Percentiles rank a stretch among this genome's conserved stretches.
phyloP scores from a whole-genome alignment of 2,113 vertebrate species.

The Grantiella picta region DNA sequence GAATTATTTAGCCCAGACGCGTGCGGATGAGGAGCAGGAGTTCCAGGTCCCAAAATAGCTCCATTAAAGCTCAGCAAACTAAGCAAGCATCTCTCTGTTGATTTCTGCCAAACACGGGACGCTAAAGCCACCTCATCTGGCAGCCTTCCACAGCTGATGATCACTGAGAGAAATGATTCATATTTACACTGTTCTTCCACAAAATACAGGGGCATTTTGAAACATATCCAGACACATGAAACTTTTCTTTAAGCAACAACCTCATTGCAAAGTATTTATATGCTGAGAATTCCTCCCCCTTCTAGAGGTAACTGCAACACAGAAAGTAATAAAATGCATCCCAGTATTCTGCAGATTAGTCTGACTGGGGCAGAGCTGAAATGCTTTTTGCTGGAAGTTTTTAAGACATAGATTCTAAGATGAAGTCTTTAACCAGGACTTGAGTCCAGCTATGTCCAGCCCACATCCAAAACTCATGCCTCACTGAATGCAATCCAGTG shows the following conservation, averaged over 20 bases:
- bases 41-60: constrained; percentile 3
- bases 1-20: not conserved
- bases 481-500: not conserved
- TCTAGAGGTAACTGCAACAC: not conserved
- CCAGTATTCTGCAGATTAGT: not conserved
- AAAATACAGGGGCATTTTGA: not conserved
- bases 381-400: not conserved
- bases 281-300: not conserved
- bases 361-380: not conserved
- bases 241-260: not conserved
- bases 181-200: not conserved
- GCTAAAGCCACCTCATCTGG: not conserved
- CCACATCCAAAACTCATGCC: not conserved
- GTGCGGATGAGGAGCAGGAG: not conserved
- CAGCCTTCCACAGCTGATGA: not conserved
- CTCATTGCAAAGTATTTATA: not conserved
- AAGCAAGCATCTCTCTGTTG: not conserved
- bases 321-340: not conserved
- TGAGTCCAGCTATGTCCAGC: not conserved
- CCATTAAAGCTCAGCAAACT: not conserved
- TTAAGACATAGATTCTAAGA: not conserved
- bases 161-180: not conserved
- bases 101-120: not conserved
- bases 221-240: not conserved
- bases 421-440: not conserved